Base-by-base conservation (phyloP, 2,113 vertebrate species). In the Megaptera novaeangliae region DNA sequence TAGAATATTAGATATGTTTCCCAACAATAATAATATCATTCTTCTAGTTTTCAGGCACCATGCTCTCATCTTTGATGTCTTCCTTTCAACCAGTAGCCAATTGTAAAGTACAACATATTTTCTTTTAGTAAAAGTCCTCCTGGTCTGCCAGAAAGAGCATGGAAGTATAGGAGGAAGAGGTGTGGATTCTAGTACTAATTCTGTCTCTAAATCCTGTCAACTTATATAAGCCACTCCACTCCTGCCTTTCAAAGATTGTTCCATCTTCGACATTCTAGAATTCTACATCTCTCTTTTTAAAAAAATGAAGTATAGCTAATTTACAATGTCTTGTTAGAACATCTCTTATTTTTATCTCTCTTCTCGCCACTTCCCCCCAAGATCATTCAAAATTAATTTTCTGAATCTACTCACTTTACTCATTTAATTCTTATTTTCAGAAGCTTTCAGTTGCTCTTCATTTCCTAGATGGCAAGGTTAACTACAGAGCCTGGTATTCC, bases 341-440 rank as follows among this genome's bases (percentile, higher is more conserved):
- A 71, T 59, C 20, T 75, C 71, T 95, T 59, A 86, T 77, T 91
- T 86, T 83, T 29, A 88, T 29, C 41, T 74, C 14, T 66, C 7
- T 71, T 77, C 55, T 11, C 7, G 14, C 1, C 18, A 9, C 4
- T 52, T 4, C 5, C n/a, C 10, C 46, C 41, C 77, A 81, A 34
- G 23, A 36, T 69, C 1, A 83, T 18, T 88, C 59, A 49, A 92
- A 87, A 74, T 87, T 87, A 92, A 87, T 69, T n/a, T 63, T 88
- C 74, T 34, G 17, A 95, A 81, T 90, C 27, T 84, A 59, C 3
- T 86, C n/a, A 82, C 29, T 97, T 94, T 95, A 31, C 41, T 96
- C 63, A 77, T n/a, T 72, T 39, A 31, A 66, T 52, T 80, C 44
- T 94, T 87, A 81, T 78, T 84, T 92, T 83, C 36, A 87, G 27